These are phyloP conservation scores for Quiscalus mexicanus DNA, from an alignment of 2,113 vertebrate species.

Conservation along the genomic window DNA sequence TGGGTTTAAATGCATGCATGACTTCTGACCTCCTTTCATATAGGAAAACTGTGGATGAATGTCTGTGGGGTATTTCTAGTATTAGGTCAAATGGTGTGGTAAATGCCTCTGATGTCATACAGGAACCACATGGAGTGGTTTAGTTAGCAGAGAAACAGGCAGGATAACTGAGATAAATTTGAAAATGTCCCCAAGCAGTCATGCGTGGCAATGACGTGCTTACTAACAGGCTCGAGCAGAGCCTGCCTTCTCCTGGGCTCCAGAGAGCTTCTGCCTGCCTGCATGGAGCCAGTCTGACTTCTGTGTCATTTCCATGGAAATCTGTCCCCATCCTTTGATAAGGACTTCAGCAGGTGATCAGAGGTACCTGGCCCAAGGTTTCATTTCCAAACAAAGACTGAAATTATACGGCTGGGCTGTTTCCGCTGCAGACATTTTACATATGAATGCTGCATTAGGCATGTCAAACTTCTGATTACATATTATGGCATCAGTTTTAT, in stretches of 20 bases:
- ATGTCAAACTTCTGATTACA: slow-evolving; percentile 15
- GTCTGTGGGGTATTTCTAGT: not conserved
- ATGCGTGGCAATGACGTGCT: accelerated
- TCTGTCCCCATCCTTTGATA: not conserved
- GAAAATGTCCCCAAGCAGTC: not conserved
- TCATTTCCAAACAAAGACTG: not conserved
- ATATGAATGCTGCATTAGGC: slow-evolving; percentile 31
- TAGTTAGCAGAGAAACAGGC: not conserved
- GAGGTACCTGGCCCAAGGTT: not conserved
- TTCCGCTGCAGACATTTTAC: slow-evolving; percentile 21
- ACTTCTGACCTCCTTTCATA: not conserved
- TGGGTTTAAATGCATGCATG: not conserved
- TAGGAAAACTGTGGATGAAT: not conserved
- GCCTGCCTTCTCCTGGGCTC: not conserved
- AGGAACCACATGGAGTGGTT: not conserved
- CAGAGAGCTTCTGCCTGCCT: not conserved
- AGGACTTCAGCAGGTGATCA: not conserved
- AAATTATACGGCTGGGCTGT: not conserved
- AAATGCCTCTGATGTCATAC: not conserved
- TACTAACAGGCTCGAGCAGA: not conserved
- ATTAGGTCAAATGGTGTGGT: accelerated
- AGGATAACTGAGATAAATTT: not conserved
- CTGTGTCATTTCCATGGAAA: not conserved
- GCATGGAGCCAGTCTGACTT: not conserved
- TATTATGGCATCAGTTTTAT: not conserved